Evolutionary conservation across 2,113 vertebrate genomes (phyloP).

Genomic region (Mustelus asterias): DNA sequence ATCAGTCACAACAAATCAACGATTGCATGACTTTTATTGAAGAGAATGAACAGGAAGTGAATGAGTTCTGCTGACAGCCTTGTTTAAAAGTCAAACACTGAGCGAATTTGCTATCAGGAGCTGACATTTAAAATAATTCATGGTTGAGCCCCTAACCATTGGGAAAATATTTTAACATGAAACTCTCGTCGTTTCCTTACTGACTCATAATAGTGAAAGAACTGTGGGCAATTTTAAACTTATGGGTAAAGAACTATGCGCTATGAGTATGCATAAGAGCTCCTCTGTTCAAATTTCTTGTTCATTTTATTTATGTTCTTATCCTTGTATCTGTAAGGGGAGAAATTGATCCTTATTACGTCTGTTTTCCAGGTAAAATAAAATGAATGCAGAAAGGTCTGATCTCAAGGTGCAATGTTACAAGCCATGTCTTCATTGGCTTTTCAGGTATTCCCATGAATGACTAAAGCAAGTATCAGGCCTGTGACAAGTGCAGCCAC

Average conservation of each 20-base stretch:
- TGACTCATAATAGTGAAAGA: not conserved
- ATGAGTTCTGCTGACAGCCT: not conserved
- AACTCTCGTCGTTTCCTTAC: not conserved
- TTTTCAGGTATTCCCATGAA: not conserved
- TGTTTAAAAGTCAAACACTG: not conserved
- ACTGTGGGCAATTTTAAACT: not conserved
- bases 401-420: too few relatives aligned
- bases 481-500: not conserved
- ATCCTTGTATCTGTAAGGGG: not conserved
- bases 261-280: not conserved
- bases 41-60: not conserved
- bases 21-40: not conserved
- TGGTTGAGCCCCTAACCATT: not conserved
- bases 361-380: not conserved
- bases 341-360: not conserved
- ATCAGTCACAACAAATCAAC: not conserved
- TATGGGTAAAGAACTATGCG: not conserved
- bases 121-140: not conserved
- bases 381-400: not conserved
- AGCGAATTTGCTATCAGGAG: not conserved
- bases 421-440: not conserved
- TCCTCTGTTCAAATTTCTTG: not conserved
- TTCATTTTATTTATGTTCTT: not conserved
- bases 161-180: not conserved
- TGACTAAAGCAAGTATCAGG: not conserved